Evolutionary conservation across 2,797 vertebrate genomes (phyloP).

Genomic region (Enteromius afrohamiltoni): DNA sequence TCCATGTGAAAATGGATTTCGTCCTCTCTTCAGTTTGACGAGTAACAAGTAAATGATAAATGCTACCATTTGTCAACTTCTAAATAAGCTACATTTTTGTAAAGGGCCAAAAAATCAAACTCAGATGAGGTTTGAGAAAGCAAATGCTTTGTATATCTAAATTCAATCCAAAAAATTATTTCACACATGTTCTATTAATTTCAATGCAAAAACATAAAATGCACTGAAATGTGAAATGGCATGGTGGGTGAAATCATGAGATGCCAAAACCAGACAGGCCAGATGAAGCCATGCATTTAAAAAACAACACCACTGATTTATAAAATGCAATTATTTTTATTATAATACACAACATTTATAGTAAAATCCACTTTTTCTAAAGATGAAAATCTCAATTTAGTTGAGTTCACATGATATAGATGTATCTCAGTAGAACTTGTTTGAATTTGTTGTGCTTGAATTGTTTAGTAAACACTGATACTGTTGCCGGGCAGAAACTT

Average conservation of each 20-base stretch:
- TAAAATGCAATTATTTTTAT: background rate
- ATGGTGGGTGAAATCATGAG: background rate
- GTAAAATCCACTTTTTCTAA: background rate
- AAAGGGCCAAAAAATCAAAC: background rate
- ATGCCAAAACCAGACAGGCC: no score
- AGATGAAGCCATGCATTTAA: background rate
- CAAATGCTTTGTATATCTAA: background rate
- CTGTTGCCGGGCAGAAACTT: conserved; percentile 59
- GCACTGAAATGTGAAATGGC: background rate
- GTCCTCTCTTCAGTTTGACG: background rate
- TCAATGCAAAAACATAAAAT: background rate
- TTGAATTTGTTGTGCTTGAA: conserved; percentile 2
- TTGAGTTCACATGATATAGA: background rate
- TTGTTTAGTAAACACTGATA: conserved; percentile 55
- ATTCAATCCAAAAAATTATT: background rate
- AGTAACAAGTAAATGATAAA: conserved; percentile 9
- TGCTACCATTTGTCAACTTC: background rate
- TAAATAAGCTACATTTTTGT: background rate
- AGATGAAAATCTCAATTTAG: background rate
- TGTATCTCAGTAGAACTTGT: background rate
- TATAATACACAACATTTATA: background rate
- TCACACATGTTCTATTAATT: background rate
- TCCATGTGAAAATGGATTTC: background rate
- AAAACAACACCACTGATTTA: no score
- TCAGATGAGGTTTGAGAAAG: background rate